Percentiles rank a stretch among this genome's conserved stretches.
These are phyloP conservation scores for Caenorhabditis imperialis DNA, from an alignment of 2,888 invertebrate genomes.

Conservation along the genomic window DNA sequence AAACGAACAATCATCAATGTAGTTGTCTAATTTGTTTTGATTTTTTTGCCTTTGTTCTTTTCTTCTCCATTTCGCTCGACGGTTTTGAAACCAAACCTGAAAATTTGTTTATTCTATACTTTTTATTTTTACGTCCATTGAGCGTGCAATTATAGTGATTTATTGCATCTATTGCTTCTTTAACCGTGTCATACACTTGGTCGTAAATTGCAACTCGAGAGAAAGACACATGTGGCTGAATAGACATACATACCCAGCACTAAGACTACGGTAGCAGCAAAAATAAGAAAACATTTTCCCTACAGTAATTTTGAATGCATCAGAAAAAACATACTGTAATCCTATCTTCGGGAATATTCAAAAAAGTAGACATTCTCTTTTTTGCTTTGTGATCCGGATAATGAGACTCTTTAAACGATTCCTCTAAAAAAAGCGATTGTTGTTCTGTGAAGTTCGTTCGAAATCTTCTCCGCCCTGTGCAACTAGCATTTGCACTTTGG, in stretches of 20 bases:
- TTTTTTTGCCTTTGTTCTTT: conserved; percentile 62
- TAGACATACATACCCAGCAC: neutral
- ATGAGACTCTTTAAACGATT: conserved; percentile 69
- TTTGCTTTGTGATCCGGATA: conserved; percentile 74
- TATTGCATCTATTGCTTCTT: neutral
- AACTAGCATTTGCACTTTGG: no score
- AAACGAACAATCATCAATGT: conserved; percentile 8
- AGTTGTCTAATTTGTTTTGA: conserved; percentile 2
- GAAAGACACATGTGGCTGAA: conserved; percentile 41
- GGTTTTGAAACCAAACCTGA: conserved; percentile 74
- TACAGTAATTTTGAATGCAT: no score
- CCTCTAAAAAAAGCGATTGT: conserved; percentile 69
- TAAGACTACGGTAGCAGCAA: conserved; percentile 2
- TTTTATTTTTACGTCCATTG: no score
- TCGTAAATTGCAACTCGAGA: conserved; percentile 60
- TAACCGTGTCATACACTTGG: conserved; percentile 50
- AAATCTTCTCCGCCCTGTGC: conserved; percentile 57
- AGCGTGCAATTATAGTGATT: neutral
- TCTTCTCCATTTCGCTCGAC: conserved; percentile 67
- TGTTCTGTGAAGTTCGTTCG: conserved; percentile 74
- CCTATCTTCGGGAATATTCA: conserved; percentile 70
- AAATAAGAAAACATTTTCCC: no score
- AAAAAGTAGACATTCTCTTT: conserved; percentile 59
- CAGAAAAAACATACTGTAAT: conserved; percentile 65
- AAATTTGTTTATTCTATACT: no score